Evolutionary conservation across 2,888 invertebrate genomes (phyloP), one percentile per base, ranked within the genome.

Genomic region (Taphrorychus bicolor): DNA sequence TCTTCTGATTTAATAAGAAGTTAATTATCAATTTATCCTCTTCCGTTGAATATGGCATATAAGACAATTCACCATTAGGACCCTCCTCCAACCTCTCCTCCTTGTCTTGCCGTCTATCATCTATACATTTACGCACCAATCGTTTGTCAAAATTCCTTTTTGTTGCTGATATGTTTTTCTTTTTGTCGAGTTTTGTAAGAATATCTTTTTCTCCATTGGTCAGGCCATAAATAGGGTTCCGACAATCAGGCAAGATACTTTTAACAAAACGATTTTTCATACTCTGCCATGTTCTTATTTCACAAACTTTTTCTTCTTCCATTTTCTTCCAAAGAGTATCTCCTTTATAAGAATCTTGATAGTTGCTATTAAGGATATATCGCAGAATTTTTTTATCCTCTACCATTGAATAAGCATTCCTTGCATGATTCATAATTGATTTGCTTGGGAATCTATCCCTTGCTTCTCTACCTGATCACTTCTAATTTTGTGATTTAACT

Each of bases 301-400:
- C 32, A 18, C 56, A 56, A 5, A 56, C 17, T 32, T 18, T 41
- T 9, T 40, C 40, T 5, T 40, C 16, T 40, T 56, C 56, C 56
- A 56, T 40, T 19, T 41, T 14, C 40, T 16, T 56, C 56, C 56
- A 56, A 11, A 56, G 2, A 40, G 5, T 2, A 32, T 56, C 32
- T 19, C 56, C 56, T 17, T 40, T 17, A 18, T 40, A 11, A n/a
- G 16, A 5, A 2, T 7, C n/a, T 56, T 40, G 14, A 16, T 16
- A 2, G 2, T 40, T 7, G 14, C 18, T 18, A 41, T 40, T 18
- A 5, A 56, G 14, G 9, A 56, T 40, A 40, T 56, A 56, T 18
- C 41, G 40, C n/a, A 56, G 23, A 56, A 56, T 32, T 3, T 7
- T 18, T 19, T 56, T 24, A 7, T 56, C 56, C 17, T 56, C 56